Evolutionary conservation across 2,888 invertebrate genomes (phyloP), one percentile per base, ranked within the genome.

Genomic region (Callyntrura sp.): DNA sequence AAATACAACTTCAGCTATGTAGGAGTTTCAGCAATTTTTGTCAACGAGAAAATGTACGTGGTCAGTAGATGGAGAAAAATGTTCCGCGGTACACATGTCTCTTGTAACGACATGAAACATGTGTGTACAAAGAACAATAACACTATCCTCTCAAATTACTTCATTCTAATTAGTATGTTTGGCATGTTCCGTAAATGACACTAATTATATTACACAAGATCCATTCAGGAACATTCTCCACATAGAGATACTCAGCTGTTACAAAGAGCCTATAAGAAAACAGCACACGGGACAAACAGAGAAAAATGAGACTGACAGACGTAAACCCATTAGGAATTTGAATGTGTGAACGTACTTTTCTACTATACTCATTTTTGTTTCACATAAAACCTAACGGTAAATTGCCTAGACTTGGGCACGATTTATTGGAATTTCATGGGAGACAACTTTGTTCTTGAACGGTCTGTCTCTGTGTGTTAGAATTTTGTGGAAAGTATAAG

Each of bases 101-200:
- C 57, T 57, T 55, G 79, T 25, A 20, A 9, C 0, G n/a, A 78
- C 78, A 78, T 28, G 57, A 57, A 79, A 43, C 79, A 57, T 79
- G 23, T 79, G 35, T 57, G 55, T 23, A 79, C 57, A 20, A n/a
- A 81, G 14, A 35, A 35, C 28, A 70, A 51, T 23, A 57, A 57
- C 78, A 62, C 60, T 79, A 60, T 62, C 62, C 43, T 81, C 62
- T 62, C 81, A 81, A 62, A 81, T 81, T 60, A 81, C 81, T 43
- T 0, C 35, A 60, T 62, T 20, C 81, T 62, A 62, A 35, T 81
- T 60, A 60, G 57, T 60, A 60, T 79, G 57, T 35, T 79, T 11
- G 57, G 43, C 60, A 45, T 81, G 81, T 55, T 35, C 45, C 20
- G 43, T 43, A 23, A 45, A 81, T 81, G 62, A 62, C 62, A 81